Evolutionary conservation across 2,113 vertebrate genomes (phyloP).

Genomic region (Periophthalmodon schlosseri): DNA sequence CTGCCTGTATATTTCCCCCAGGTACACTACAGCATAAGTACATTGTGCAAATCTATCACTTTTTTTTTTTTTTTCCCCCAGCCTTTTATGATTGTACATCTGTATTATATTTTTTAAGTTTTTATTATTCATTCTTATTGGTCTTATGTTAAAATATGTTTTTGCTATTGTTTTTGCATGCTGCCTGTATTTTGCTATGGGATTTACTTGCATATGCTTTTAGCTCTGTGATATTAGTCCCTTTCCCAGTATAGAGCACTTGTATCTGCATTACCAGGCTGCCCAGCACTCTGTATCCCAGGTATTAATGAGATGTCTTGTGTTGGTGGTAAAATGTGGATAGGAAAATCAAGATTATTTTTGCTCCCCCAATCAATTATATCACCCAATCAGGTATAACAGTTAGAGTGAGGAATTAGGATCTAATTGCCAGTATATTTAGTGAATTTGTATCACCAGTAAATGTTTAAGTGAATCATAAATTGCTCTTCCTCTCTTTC

Average conservation of each 20-base stretch:
- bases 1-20: conserved; percentile 43
- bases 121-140: too few relatives aligned
- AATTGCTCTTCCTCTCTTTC: not conserved
- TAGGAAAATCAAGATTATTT: not conserved
- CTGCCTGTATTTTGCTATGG: conserved; percentile 41
- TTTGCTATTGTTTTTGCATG: conserved; percentile 52
- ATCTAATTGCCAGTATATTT: not conserved
- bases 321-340: not conserved
- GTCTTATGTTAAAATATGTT: too few relatives aligned
- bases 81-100: not conserved
- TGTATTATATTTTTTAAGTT: not conserved
- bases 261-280: conserved; percentile 68
- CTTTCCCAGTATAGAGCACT: conserved; percentile 67
- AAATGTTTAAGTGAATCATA: too few relatives aligned
- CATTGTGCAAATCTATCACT: not conserved
- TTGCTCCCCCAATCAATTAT: not conserved
- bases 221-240: conserved; percentile 65
- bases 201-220: conserved; percentile 42
- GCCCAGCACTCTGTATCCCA: conserved; percentile 61
- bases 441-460: too few relatives aligned
- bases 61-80: too few relatives aligned
- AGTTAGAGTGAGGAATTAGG: too few relatives aligned
- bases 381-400: too few relatives aligned
- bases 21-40: not conserved
- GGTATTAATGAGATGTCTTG: conserved; percentile 39